Percentiles rank a stretch among this genome's conserved stretches.
Conservation (phyloP, 2,113 vertebrate genomes). For the Chitala chitala region DNA sequence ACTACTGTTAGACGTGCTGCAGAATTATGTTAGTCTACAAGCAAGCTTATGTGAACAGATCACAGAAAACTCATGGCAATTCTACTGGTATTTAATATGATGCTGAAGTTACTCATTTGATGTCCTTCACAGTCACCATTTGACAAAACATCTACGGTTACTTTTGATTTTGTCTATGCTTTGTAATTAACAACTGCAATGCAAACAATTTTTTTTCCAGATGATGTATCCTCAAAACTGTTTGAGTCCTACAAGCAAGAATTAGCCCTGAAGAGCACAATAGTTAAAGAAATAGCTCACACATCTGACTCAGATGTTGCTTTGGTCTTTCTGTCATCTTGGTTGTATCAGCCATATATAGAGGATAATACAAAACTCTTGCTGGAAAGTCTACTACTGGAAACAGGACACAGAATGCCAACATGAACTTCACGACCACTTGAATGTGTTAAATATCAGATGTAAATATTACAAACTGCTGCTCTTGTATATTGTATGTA, state of each 20-base stretch:
- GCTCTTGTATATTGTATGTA: neutral
- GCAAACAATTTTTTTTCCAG: conserved; percentile 54
- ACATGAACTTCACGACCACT: conserved; percentile 27
- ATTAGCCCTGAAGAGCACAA: conserved; percentile 67
- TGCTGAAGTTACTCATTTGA: no score
- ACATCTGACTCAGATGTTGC: conserved; percentile 59
- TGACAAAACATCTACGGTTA: no score
- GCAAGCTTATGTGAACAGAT: no score
- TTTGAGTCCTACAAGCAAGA: conserved; percentile 71
- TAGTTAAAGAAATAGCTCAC: conserved; percentile 78
- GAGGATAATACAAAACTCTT: conserved; percentile 59
- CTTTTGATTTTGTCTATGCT: no score
- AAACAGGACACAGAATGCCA: conserved; percentile 77
- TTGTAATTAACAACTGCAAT: neutral
- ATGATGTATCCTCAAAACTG: conserved; percentile 58
- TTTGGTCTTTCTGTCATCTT: conserved; percentile 80
- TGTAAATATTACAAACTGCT: neutral
- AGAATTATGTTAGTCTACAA: no score
- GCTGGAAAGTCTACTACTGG: conserved; percentile 81
- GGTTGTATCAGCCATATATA: conserved; percentile 87
- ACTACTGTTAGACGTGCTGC: no score
- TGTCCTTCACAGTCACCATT: no score
- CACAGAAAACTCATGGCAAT: no score
- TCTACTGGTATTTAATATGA: no score
- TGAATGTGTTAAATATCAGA: no score